Percentiles rank a stretch among this genome's conserved stretches.
phyloP scores from a whole-genome alignment of 2,797 vertebrate species.

The Pogoniulus pusillus region DNA sequence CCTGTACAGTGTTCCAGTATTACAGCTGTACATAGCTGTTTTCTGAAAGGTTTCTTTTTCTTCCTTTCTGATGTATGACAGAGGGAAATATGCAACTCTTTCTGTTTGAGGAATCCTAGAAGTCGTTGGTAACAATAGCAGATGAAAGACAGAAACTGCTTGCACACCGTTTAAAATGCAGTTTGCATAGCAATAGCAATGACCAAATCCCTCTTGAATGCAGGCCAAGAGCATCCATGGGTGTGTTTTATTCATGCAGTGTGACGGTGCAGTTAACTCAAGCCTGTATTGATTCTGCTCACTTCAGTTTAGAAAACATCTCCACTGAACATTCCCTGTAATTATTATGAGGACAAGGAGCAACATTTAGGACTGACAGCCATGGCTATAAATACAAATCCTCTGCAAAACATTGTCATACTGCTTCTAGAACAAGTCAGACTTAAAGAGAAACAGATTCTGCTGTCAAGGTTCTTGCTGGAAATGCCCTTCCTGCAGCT shows the following conservation, averaged over 20 bases:
- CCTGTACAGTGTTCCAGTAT: not conserved
- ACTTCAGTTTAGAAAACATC: conserved; percentile 42
- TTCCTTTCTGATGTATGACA: not conserved
- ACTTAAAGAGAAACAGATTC: not conserved
- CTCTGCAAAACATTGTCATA: not conserved
- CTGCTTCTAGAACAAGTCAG: not conserved
- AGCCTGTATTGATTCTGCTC: conserved; percentile 16
- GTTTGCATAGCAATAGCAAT: conserved; percentile 5
- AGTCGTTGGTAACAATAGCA: not conserved
- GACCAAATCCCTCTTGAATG: conserved; percentile 35
- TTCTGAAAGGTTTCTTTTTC: not conserved
- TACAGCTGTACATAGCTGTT: not conserved
- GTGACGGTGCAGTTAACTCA: conserved; percentile 8
- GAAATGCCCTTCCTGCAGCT: not conserved
- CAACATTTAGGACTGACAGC: not conserved
- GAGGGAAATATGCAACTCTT: not conserved
- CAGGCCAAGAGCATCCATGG: conserved; percentile 2
- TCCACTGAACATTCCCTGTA: not conserved
- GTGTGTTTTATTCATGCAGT: conserved; percentile 41
- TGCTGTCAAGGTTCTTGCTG: conserved; percentile 31
- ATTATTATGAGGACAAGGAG: conserved; percentile 25
- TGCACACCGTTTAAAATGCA: conserved; percentile 20
- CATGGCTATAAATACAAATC: not conserved
- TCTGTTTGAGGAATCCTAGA: not conserved
- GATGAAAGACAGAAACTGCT: not conserved